A percentile compares a stretch with the other conserved stretches of the same genome.
These are phyloP conservation scores for Gymnoscopelus microlampas DNA, from an alignment of 2,797 vertebrate genomes.

Conservation along the genomic window DNA sequence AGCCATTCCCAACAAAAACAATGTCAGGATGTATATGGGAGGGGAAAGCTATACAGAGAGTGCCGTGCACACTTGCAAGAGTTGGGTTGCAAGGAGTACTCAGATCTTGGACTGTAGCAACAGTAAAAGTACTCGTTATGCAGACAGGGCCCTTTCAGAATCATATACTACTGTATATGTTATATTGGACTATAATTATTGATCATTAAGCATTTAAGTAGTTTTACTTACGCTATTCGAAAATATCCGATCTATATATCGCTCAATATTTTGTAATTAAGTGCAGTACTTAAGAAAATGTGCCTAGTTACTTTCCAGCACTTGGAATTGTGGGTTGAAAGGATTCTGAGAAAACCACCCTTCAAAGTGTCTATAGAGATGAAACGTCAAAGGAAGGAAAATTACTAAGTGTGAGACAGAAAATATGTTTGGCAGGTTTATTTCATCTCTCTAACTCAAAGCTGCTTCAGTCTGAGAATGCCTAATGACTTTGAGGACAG, in stretches of 20 bases:
- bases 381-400: constrained; percentile 8
- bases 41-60: constrained; percentile 26
- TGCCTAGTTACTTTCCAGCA: too few species aligned
- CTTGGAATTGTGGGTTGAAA: too few species aligned
- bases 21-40: constrained; percentile 46
- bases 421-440: not conserved
- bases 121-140: not conserved
- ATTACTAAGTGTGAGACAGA: constrained; percentile 1
- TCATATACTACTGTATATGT: not conserved
- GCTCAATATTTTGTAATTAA: too few species aligned
- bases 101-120: not conserved
- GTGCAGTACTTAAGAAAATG: too few species aligned
- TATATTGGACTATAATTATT: not conserved
- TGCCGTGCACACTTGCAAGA: not conserved
- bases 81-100: too few species aligned
- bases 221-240: not conserved
- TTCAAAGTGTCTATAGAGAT: not conserved
- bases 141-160: not conserved
- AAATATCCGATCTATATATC: too few species aligned
- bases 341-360: not conserved
- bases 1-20: constrained; percentile 47
- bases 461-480: constrained; percentile 29
- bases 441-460: constrained; percentile 2
- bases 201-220: not conserved
- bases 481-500: not conserved